Conservation (phyloP, 2,113 vertebrate genomes). For the Paradisaea rubra region DNA sequence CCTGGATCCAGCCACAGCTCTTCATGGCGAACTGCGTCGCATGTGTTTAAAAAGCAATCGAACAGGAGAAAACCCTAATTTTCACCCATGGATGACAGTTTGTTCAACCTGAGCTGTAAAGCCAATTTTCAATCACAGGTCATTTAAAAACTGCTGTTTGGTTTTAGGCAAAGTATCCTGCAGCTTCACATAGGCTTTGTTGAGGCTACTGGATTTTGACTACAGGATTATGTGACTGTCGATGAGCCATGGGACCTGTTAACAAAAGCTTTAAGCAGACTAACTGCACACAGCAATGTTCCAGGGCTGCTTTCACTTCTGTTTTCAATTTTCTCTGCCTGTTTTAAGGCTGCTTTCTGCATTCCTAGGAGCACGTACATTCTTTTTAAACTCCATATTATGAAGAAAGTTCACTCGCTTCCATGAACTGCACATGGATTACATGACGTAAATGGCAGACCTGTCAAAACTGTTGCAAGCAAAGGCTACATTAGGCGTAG, state of each 20-base stretch:
- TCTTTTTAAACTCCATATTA: not conserved
- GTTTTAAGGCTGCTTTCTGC: not conserved
- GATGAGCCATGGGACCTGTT: not conserved
- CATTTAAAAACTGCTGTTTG: not conserved
- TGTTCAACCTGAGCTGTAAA: not conserved
- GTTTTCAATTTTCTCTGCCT: not conserved
- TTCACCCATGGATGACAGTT: not conserved
- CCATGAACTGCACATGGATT: not conserved
- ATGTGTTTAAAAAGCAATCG: constrained; percentile 3
- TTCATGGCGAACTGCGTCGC: fast-evolving
- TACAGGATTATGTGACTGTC: not conserved
- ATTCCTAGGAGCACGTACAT: not conserved
- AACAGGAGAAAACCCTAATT: not conserved
- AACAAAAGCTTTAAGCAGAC: not conserved
- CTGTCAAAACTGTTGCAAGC: not conserved
- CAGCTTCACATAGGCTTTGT: not conserved
- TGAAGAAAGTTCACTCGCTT: not conserved
- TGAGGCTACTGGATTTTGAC: not conserved
- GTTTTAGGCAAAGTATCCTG: not conserved
- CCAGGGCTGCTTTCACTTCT: not conserved
- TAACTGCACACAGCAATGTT: not conserved
- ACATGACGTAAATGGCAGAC: not conserved
- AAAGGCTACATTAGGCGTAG: not conserved
- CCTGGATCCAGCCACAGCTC: not conserved
- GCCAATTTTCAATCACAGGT: not conserved